Percentiles rank a stretch among this genome's conserved stretches.
Evolutionary conservation across 2,797 vertebrate genomes (phyloP).

Genomic region (Avahi laniger): DNA sequence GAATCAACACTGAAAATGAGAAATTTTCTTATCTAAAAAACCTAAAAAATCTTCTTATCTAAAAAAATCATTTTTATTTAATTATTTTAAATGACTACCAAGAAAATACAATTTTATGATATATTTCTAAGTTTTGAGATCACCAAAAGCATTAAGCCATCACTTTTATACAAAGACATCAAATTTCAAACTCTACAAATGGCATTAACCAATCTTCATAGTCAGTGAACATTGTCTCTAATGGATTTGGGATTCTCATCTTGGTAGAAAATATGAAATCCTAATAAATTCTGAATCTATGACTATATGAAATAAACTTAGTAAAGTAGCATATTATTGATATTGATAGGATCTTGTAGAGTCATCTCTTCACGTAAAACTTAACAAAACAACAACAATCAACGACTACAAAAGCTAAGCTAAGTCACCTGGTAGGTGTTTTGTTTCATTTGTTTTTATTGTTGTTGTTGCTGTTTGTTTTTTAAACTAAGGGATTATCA

Average conservation of each 20-base stretch:
- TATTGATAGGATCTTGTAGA: neutral
- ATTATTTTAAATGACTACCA: neutral
- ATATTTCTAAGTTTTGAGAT: neutral
- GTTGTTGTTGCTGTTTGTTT: neutral
- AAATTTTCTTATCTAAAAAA: neutral
- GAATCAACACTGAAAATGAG: neutral
- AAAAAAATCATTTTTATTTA: neutral
- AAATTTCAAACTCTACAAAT: neutral
- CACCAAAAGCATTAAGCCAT: neutral
- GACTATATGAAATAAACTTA: neutral
- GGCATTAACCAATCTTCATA: neutral
- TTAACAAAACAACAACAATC: neutral
- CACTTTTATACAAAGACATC: neutral
- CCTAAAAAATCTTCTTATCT: too few species aligned
- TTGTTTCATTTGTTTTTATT: neutral
- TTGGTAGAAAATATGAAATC: neutral
- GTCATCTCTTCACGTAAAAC: neutral
- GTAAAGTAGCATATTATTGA: neutral
- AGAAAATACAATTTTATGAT: neutral
- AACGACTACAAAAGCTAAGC: neutral
- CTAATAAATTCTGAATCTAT: neutral
- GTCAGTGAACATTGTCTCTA: neutral
- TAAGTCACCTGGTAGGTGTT: neutral
- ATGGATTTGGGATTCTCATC: neutral
- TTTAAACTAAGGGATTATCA: neutral